phyloP scores from a whole-genome alignment of 2,888 invertebrate genomes.

The Andrena bucephala region DNA sequence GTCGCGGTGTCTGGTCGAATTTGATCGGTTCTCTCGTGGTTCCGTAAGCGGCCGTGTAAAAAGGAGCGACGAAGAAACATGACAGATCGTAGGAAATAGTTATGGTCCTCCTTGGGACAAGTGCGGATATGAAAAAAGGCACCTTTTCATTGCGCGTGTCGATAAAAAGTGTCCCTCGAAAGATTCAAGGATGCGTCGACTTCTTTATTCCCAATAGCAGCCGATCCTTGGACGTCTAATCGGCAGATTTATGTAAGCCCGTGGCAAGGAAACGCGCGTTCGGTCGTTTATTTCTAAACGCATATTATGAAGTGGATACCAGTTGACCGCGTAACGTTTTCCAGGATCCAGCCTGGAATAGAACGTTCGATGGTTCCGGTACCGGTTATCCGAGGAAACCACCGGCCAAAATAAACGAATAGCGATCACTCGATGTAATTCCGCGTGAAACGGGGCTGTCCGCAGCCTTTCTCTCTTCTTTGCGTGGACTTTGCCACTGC shows the following conservation, averaged over 20 bases:
- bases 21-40: neutral
- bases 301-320: slow-evolving; percentile 33
- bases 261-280: slow-evolving; percentile 22
- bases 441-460: slow-evolving; percentile 19
- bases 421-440: neutral
- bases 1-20: neutral
- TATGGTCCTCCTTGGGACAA: slow-evolving; percentile 10
- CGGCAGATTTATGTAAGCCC: slow-evolving; percentile 32
- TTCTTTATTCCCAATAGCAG: neutral
- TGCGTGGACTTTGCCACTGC: neutral
- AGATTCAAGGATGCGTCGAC: slow-evolving; percentile 9
- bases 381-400: slow-evolving; percentile 42
- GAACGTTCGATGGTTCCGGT: slow-evolving; percentile 43
- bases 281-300: slow-evolving; percentile 18
- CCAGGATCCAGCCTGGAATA: slow-evolving; percentile 8
- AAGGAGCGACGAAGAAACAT: neutral
- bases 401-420: slow-evolving; percentile 34
- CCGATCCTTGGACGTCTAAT: neutral
- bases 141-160: neutral
- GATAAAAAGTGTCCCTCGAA: neutral
- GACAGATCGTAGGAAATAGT: neutral
- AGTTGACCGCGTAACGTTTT: slow-evolving; percentile 51
- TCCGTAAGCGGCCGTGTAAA: neutral
- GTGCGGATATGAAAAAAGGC: neutral
- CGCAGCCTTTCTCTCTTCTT: neutral